These are phyloP conservation scores for Acanthaster planci DNA, from an alignment of 35 echinoderm and acorn worm species.

Conservation along the genomic window DNA sequence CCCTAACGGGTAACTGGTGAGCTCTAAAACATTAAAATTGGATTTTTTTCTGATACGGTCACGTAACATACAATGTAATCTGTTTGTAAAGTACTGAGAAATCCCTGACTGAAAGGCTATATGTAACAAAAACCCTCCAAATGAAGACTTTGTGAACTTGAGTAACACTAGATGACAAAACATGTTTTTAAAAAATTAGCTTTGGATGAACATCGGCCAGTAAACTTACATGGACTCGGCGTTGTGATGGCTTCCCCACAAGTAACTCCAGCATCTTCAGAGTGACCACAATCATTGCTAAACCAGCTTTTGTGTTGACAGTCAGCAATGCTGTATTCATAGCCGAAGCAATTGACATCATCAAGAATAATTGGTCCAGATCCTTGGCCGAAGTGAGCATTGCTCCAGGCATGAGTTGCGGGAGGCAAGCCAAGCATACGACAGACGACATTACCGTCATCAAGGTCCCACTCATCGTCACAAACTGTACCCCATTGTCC, in stretches of 20 bases:
- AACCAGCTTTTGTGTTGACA: conserved; percentile 68
- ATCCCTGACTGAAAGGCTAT: too few relatives aligned
- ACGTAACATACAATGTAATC: too few relatives aligned
- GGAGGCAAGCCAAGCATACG: conserved; percentile 37
- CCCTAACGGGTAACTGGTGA: too few relatives aligned
- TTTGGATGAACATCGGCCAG: too few relatives aligned
- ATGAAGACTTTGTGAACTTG: too few relatives aligned
- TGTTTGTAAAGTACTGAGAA: too few relatives aligned
- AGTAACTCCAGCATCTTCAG: neutral
- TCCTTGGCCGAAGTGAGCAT: conserved; percentile 52
- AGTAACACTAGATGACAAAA: too few relatives aligned
- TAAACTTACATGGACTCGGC: too few relatives aligned
- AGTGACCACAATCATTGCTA: neutral
- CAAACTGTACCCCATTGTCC: conserved; percentile 60
- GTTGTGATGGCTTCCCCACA: conserved; percentile 36
- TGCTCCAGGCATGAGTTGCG: conserved; percentile 9
- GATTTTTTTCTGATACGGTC: too few relatives aligned
- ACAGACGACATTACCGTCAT: conserved; percentile 54
- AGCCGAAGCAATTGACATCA: conserved; percentile 64
- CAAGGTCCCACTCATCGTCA: conserved; percentile 43
- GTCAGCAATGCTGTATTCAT: conserved; percentile 57
- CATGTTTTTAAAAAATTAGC: too few relatives aligned
- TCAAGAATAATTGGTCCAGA: conserved; percentile 69
- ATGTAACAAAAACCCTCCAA: too few relatives aligned
- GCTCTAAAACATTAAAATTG: too few relatives aligned